phyloP scores from a whole-genome alignment of 2,113 vertebrate genomes.

The Pseudopipra pipra region DNA sequence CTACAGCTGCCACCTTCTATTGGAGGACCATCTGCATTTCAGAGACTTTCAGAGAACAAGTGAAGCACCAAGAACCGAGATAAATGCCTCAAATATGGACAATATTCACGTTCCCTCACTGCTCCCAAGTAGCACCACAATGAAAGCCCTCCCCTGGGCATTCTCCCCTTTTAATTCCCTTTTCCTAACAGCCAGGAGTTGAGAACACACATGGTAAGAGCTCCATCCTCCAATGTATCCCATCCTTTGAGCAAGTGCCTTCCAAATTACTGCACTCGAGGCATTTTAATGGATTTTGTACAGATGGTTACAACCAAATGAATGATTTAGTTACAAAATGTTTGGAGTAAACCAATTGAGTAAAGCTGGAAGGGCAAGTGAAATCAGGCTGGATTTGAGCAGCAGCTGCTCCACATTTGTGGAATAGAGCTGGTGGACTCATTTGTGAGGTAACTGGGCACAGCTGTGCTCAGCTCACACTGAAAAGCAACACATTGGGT shows the following conservation, averaged over 20 bases:
- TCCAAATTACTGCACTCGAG: neutral
- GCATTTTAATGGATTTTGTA: neutral
- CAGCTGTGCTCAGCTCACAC: conserved; percentile 45
- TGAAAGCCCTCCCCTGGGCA: fast-evolving
- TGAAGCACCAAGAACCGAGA: fast-evolving
- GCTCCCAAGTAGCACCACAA: neutral
- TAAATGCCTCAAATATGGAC: neutral
- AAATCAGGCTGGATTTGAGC: conserved; percentile 42
- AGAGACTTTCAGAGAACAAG: neutral
- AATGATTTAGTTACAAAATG: conserved; percentile 12
- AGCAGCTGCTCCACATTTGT: conserved; percentile 57
- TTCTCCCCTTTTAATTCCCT: neutral
- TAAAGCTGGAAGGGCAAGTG: conserved; percentile 18
- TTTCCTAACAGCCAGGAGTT: neutral
- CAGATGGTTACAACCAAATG: neutral
- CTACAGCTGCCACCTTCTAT: neutral
- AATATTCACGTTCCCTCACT: neutral
- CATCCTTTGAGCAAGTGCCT: neutral
- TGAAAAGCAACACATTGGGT: neutral
- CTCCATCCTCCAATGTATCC: fast-evolving
- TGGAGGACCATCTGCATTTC: neutral
- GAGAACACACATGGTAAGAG: fast-evolving
- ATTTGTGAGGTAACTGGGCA: neutral
- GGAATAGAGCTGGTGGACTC: conserved; percentile 42
- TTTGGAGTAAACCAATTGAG: conserved; percentile 49